Evolutionary conservation across 2,888 invertebrate genomes (phyloP), one percentile per base, ranked within the genome.

Genomic region (Thereva unica): DNA sequence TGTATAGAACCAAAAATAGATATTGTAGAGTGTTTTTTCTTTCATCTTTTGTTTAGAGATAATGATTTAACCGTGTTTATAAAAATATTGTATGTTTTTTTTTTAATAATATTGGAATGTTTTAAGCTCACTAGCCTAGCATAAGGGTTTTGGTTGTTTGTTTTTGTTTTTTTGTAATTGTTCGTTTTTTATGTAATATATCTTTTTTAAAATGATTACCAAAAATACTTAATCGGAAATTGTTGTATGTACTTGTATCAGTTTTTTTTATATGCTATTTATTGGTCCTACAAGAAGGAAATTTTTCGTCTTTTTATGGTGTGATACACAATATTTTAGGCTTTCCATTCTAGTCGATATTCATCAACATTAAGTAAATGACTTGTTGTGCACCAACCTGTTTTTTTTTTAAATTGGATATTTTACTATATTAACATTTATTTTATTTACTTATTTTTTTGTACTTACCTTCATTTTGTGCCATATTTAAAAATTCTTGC

Each of bases 341-440:
- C 76, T 69, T 77, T 80, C 81, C 80, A 81, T 68, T 80, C 80
- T 64, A 80, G 76, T 71, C 87, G 84, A 85, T 86, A 89, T 75
- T 86, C 85, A 57, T 85, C 86, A 3, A 85, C 81, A 57, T 84
- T 77, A 35, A 89, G 73, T 35, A 87, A 79, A 76, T 87, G 86
- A 69, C 82, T 83, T 56, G 81, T 81, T 12, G 84, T 78, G 61
- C 82, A 80, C 88, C 89, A 89, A 55, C 86, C 88, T 88, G 74
- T 49, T 77, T 47, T 47, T 10, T 49, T 77, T 47, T 47, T 10
- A 47, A 47, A 47, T 47, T 10, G 7, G 3, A 47, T 47, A 4
- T 9, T 12, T n/a, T 34, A 52, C n/a, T 50, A 5, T 47, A 54
- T 7, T 8, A 12, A 42, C 23, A 8, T 10, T 41, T 6, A 50